A percentile compares a stretch with the other conserved stretches of the same genome.
These are phyloP conservation scores for Aurelia coerulea DNA, from an alignment of 30 jellyfish, hydroid and myxozoan genomes.

Conservation along the genomic window DNA sequence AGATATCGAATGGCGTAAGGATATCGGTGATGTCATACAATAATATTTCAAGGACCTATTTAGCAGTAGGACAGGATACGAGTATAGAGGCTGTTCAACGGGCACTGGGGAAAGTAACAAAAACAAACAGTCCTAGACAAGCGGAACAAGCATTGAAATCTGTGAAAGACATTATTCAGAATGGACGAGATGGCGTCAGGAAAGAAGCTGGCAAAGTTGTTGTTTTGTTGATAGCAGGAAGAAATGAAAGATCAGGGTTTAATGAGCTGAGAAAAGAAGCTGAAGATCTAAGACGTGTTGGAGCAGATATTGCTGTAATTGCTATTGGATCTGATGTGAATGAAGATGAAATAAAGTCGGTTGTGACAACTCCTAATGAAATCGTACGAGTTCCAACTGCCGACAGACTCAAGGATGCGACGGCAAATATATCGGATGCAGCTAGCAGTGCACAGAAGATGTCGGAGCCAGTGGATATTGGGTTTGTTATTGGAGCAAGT, in stretches of 20 bases:
- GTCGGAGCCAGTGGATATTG: slow-evolving; percentile 47
- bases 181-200: slow-evolving; percentile 13
- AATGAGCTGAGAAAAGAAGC: slow-evolving; percentile 9
- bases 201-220: slow-evolving; percentile 49
- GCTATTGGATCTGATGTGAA: slow-evolving; percentile 44
- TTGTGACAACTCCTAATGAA: slow-evolving; percentile 9
- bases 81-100: not conserved
- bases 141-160: slow-evolving; percentile 6
- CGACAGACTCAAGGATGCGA: slow-evolving; percentile 9
- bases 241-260: slow-evolving; percentile 3
- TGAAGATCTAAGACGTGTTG: not conserved
- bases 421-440: slow-evolving; percentile 1
- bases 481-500: slow-evolving; percentile 58
- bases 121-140: slow-evolving; percentile 32
- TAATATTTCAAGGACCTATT: not conserved
- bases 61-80: slow-evolving; percentile 20
- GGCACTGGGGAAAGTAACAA: slow-evolving; percentile 11
- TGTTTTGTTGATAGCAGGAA: slow-evolving; percentile 29
- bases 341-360: slow-evolving; percentile 9
- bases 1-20: slow-evolving; percentile 3
- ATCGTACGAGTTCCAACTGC: slow-evolving; percentile 5
- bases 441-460: slow-evolving; percentile 1
- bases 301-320: slow-evolving; percentile 30
- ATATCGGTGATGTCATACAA: slow-evolving; percentile 26
- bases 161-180: not conserved